A percentile compares a stretch with the other conserved stretches of the same genome.
phyloP scores from a whole-genome alignment of 2,113 vertebrate genomes.

The Indicator indicator region DNA sequence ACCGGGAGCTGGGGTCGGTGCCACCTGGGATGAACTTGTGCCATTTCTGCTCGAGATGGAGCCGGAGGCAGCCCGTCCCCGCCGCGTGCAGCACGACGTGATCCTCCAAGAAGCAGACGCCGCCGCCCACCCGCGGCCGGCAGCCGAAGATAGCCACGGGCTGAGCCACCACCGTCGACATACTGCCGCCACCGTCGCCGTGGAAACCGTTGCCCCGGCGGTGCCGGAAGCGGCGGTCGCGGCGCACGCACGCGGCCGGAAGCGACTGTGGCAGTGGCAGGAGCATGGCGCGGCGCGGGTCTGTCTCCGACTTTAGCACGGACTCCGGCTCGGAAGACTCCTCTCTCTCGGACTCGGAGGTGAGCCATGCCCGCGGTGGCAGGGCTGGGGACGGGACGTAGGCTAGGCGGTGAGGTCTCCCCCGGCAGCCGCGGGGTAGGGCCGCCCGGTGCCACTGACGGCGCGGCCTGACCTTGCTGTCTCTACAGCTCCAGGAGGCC shows the following conservation, averaged over 20 bases:
- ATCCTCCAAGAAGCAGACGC: slow-evolving; percentile 87
- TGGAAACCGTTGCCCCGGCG: background rate
- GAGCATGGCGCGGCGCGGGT: background rate
- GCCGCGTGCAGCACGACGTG: slow-evolving; percentile 86
- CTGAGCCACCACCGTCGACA: slow-evolving; percentile 74
- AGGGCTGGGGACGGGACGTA: background rate
- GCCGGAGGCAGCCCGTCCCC: slow-evolving; percentile 87
- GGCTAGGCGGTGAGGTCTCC: background rate
- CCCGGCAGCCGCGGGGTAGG: background rate
- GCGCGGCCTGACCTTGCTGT: background rate
- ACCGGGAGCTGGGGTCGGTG: accelerated
- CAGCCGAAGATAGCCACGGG: slow-evolving; percentile 84
- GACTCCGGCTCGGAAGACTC: background rate
- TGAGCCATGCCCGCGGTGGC: background rate
- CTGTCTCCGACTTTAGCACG: background rate
- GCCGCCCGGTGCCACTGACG: too few species aligned
- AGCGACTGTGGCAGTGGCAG: background rate
- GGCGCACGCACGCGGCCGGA: background rate
- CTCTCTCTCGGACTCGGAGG: slow-evolving; percentile 45
- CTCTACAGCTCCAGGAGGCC: slow-evolving; percentile 88
- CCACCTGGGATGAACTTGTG: slow-evolving; percentile 91
- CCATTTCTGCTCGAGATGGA: slow-evolving; percentile 83
- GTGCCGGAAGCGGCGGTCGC: background rate
- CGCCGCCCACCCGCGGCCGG: slow-evolving; percentile 81
- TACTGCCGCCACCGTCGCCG: background rate